Conservation (phyloP, 2,113 vertebrate species). For the Halcyon malimbica region DNA sequence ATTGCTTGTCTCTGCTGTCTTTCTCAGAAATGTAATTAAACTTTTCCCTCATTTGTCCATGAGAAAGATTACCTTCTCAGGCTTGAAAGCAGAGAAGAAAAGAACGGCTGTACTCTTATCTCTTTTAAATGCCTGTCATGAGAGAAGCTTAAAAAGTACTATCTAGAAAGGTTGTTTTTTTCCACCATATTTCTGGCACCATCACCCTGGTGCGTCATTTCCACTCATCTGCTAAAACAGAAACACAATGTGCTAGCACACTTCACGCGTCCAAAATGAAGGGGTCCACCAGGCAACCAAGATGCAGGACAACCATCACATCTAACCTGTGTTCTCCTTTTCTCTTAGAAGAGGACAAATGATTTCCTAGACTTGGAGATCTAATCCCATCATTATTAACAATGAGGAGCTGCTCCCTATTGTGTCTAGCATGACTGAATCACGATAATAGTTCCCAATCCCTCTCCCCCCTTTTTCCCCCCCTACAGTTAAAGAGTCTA, state of each 20-base stretch:
- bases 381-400: neutral
- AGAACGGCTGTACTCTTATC: neutral
- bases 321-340: neutral
- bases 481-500: neutral
- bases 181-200: neutral
- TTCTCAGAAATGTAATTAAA: neutral
- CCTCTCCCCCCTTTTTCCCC: neutral
- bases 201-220: neutral
- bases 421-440: neutral
- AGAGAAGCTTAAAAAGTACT: neutral
- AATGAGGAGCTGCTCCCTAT: neutral
- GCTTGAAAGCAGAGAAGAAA: neutral
- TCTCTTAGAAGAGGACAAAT: neutral
- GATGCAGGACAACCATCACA: neutral
- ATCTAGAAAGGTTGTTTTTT: neutral
- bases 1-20: neutral
- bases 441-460: neutral
- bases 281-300: neutral
- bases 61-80: neutral
- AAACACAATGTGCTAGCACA: neutral
- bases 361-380: neutral
- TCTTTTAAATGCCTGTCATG: neutral
- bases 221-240: neutral
- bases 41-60: neutral
- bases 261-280: rapidly evolving